Conservation (phyloP, 2,888 invertebrate species). For the Cataglyphis cursor region DNA sequence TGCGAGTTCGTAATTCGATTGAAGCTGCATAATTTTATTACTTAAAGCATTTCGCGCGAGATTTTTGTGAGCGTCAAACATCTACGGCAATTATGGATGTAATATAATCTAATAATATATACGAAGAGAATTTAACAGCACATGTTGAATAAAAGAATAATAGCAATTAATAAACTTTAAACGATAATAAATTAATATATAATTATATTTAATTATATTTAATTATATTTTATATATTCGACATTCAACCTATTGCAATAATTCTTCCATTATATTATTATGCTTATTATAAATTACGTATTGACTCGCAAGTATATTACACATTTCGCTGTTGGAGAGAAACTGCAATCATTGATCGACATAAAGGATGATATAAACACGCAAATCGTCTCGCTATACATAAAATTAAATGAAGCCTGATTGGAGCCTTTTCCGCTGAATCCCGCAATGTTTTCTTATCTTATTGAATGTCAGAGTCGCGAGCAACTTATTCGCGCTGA, state of each 20-base stretch:
- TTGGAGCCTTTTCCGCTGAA: background rate
- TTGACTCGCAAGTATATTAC: background rate
- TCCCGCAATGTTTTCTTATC: conserved; percentile 11
- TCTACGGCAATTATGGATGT: background rate
- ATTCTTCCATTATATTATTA: background rate
- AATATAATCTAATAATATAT: conserved; percentile 3
- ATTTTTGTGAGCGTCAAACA: background rate
- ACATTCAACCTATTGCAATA: background rate
- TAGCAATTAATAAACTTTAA: background rate
- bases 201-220: background rate
- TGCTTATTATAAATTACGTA: background rate
- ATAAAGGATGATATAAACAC: background rate
- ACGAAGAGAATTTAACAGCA: background rate
- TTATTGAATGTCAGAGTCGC: background rate
- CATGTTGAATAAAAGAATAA: background rate
- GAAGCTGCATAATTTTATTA: conserved; percentile 29
- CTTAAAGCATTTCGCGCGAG: background rate
- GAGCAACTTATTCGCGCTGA: background rate
- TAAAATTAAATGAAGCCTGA: background rate
- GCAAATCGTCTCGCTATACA: background rate
- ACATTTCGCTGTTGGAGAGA: background rate
- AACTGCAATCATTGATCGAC: background rate
- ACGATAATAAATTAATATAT: background rate
- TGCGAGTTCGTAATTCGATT: background rate
- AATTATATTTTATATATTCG: background rate